Percentiles rank a stretch among this genome's conserved stretches.
Conservation (phyloP, 2,113 vertebrate genomes). For the Sturnus vulgaris region DNA sequence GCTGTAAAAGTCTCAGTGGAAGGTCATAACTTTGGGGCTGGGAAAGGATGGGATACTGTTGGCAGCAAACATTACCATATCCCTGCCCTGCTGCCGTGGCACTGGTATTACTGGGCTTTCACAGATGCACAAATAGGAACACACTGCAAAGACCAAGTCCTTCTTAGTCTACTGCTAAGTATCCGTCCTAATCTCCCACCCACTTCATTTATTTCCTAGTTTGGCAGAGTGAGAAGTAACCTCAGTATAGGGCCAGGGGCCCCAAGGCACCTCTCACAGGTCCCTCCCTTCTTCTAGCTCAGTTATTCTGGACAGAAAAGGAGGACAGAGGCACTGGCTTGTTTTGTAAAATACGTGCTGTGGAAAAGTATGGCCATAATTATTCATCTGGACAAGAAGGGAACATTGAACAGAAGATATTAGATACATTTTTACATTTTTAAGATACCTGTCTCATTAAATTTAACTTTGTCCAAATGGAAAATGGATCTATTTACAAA, state of each 20-base stretch:
- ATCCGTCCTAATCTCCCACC: background rate
- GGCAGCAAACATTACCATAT: background rate
- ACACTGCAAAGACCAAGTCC: background rate
- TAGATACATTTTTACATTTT: background rate
- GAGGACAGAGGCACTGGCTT: background rate
- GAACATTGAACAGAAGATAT: background rate
- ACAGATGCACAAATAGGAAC: background rate
- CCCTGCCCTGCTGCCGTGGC: background rate
- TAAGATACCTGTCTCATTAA: background rate
- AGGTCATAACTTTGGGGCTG: background rate
- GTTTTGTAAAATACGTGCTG: background rate
- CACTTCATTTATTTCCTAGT: background rate
- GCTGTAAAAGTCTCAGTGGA: background rate
- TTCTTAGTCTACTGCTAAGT: background rate
- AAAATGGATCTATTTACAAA: background rate
- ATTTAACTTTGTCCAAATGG: background rate
- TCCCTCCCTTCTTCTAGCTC: background rate
- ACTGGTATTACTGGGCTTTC: background rate
- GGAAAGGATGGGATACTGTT: background rate
- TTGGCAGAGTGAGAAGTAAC: background rate
- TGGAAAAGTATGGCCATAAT: background rate
- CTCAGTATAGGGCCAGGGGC: background rate
- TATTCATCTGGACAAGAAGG: background rate
- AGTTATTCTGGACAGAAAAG: background rate
- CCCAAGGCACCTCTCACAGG: background rate